phyloP scores from a whole-genome alignment of 2,797 vertebrate species.

The Tenualosa ilisha region DNA sequence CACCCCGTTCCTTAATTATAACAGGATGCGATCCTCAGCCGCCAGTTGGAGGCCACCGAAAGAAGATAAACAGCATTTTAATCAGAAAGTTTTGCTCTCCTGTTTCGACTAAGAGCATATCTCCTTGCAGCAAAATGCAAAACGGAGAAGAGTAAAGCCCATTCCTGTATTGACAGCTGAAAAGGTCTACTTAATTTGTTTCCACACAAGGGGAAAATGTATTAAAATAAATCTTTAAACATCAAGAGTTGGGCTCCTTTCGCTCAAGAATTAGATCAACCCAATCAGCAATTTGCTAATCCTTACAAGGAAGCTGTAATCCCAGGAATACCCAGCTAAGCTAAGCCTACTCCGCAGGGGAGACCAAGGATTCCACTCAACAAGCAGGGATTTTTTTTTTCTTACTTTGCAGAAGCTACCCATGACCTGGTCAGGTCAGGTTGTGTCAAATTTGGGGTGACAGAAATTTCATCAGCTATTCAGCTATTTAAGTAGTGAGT shows the following conservation, averaged over 20 bases:
- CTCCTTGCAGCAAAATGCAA: slow-evolving; percentile 31
- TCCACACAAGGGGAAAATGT: slow-evolving; percentile 50
- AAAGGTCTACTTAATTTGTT: slow-evolving; percentile 53
- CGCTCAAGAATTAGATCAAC: slow-evolving; percentile 52
- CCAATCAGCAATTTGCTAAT: slow-evolving; percentile 55
- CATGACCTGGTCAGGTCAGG: slow-evolving; percentile 10
- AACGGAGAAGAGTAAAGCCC: slow-evolving; percentile 30
- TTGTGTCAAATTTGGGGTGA: slow-evolving; percentile 5
- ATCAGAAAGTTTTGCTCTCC: slow-evolving; percentile 38
- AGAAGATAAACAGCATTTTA: slow-evolving; percentile 23
- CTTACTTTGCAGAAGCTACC: background rate
- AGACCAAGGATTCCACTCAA: slow-evolving; percentile 40
- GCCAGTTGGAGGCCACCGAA: background rate
- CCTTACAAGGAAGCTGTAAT: slow-evolving; percentile 53
- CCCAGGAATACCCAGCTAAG: slow-evolving; percentile 40
- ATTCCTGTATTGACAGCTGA: slow-evolving; percentile 42
- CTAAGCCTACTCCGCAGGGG: slow-evolving; percentile 43
- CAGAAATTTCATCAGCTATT: background rate
- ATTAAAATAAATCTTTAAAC: slow-evolving; percentile 55
- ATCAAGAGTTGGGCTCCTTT: slow-evolving; percentile 46
- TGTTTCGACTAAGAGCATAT: slow-evolving; percentile 26
- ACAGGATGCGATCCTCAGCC: background rate
- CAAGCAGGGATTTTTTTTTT: slow-evolving; percentile 35
- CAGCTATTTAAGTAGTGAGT: background rate
- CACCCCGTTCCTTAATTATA: slow-evolving; percentile 45